Conservation (phyloP, 2,888 invertebrate genomes). For the Euphydryas editha region DNA sequence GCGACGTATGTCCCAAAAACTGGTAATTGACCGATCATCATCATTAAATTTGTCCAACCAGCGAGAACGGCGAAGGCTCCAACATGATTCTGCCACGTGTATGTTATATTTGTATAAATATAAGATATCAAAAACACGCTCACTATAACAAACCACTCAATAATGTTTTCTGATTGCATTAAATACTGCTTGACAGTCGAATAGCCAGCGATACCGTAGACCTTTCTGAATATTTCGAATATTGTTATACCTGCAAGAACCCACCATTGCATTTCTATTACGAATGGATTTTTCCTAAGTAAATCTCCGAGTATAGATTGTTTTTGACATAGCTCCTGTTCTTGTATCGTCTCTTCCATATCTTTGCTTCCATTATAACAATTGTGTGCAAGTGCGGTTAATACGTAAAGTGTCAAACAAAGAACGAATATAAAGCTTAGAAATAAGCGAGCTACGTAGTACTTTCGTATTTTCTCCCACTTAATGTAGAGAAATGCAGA, state of each 20-base stretch:
- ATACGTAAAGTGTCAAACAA: slow-evolving; percentile 91
- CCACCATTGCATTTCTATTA: slow-evolving; percentile 94
- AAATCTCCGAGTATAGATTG: slow-evolving; percentile 90
- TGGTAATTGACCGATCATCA: slow-evolving; percentile 94
- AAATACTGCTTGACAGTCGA: slow-evolving; percentile 92
- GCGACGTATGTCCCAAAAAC: slow-evolving; percentile 95
- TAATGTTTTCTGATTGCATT: slow-evolving; percentile 92
- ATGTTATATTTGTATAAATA: slow-evolving; percentile 88
- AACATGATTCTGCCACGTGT: slow-evolving; percentile 93
- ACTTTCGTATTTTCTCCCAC: slow-evolving; percentile 95
- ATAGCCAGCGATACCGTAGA: slow-evolving; percentile 92
- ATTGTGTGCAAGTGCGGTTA: slow-evolving; percentile 92
- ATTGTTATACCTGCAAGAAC: slow-evolving; percentile 90
- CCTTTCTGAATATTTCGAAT: slow-evolving; percentile 91
- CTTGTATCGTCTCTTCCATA: slow-evolving; percentile 88
- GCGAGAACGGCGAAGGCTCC: slow-evolving; percentile 93
- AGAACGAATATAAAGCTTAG: slow-evolving; percentile 91
- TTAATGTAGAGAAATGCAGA: slow-evolving; percentile 94
- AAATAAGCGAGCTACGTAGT: slow-evolving; percentile 91
- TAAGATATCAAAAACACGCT: slow-evolving; percentile 93
- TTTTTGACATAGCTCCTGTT: slow-evolving; percentile 89
- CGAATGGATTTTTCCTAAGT: slow-evolving; percentile 88
- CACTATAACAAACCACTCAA: slow-evolving; percentile 94
- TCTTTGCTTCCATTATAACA: slow-evolving; percentile 92
- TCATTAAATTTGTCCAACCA: slow-evolving; percentile 95